phyloP scores from a whole-genome alignment of 2,113 vertebrate genomes.

The Tyrannus savana region DNA sequence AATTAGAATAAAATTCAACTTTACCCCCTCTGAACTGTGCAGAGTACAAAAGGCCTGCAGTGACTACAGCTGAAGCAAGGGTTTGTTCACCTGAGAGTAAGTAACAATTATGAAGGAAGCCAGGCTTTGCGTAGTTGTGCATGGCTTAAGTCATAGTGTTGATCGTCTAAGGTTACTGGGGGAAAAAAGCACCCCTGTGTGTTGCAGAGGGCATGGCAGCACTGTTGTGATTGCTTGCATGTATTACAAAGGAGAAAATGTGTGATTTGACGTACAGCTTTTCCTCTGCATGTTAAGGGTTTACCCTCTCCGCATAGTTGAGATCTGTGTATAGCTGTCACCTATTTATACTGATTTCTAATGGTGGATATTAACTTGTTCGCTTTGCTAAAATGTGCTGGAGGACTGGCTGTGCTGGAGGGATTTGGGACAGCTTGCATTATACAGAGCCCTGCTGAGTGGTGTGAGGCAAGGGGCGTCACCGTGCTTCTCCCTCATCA shows the following conservation, averaged over 20 bases:
- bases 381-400: neutral
- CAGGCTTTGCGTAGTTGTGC: neutral
- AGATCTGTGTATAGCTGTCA: neutral
- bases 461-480: neutral
- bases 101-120: neutral
- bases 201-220: neutral
- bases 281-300: neutral
- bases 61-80: neutral
- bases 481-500: fast-evolving
- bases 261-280: neutral
- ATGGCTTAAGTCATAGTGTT: neutral
- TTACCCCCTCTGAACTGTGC: neutral
- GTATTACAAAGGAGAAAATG: neutral
- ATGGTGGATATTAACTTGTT: neutral
- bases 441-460: neutral
- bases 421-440: neutral
- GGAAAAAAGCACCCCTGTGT: neutral
- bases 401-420: neutral
- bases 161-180: neutral
- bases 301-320: neutral
- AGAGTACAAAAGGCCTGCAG: neutral
- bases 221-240: neutral
- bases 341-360: neutral
- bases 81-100: neutral
- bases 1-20: neutral